Conservation (phyloP, 2,113 vertebrate species). For the Jacana jacana region DNA sequence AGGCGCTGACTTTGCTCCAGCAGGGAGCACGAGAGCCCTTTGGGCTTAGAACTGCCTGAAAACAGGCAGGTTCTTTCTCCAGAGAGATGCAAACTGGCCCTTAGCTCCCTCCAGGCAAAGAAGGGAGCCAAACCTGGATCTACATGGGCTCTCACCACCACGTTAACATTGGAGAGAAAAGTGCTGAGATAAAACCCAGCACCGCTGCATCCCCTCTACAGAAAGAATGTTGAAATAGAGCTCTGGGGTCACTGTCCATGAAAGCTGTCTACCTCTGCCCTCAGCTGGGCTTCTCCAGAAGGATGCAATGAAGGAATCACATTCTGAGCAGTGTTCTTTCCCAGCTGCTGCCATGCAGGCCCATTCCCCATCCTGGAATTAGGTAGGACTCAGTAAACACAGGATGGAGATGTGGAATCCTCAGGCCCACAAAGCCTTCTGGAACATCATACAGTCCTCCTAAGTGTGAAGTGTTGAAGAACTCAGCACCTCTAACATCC, state of each 20-base stretch:
- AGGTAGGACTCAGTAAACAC: background rate
- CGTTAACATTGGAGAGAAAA: background rate
- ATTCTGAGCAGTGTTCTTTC: background rate
- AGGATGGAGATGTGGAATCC: background rate
- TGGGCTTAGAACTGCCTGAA: background rate
- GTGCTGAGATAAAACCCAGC: background rate
- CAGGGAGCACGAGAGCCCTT: background rate
- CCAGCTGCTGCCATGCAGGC: background rate
- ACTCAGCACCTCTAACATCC: background rate
- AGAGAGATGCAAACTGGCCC: background rate
- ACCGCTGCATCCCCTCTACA: background rate
- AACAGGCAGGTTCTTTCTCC: background rate
- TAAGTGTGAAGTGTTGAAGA: background rate
- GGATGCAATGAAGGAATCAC: background rate
- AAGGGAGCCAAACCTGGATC: background rate
- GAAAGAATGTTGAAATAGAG: background rate
- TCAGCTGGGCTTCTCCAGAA: background rate
- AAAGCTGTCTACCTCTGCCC: background rate
- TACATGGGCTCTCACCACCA: background rate
- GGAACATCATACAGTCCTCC: background rate
- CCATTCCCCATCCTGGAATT: background rate
- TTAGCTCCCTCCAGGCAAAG: background rate
- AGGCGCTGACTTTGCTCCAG: background rate
- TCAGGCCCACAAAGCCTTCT: background rate
- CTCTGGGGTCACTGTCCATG: background rate